Evolutionary conservation across 2,113 vertebrate species (phyloP).

Genomic region (Ceyx margarethae): DNA sequence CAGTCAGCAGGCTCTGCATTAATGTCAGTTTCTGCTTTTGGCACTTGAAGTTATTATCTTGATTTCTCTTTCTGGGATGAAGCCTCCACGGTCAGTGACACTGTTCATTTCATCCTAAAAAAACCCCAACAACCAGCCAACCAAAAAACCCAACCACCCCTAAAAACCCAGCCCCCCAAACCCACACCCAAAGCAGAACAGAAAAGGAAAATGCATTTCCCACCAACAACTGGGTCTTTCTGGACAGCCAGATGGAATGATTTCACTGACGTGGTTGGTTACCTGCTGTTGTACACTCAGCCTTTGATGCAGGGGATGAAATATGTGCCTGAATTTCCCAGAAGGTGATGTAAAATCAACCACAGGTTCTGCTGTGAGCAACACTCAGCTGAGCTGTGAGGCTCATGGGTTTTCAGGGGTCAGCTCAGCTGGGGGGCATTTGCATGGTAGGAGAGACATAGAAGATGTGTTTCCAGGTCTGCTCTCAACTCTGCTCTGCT

Average conservation of each 20-base stretch:
- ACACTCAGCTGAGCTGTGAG: not conserved
- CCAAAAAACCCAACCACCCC: not conserved
- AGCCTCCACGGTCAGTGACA: not conserved
- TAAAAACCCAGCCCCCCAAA: not conserved
- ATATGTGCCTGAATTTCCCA: not conserved
- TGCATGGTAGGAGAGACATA: not conserved
- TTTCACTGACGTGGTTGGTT: not conserved
- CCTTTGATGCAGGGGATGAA: not conserved
- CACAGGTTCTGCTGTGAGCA: not conserved
- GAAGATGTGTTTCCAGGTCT: not conserved
- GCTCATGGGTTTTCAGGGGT: not conserved
- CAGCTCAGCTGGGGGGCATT: not conserved
- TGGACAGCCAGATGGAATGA: not conserved
- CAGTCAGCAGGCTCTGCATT: accelerated
- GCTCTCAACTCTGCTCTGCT: not conserved
- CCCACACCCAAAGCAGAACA: not conserved
- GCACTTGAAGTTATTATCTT: not conserved
- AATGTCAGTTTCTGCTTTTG: not conserved
- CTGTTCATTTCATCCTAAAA: not conserved
- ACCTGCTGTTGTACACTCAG: not conserved
- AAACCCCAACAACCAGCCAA: not conserved
- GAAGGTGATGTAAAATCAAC: accelerated
- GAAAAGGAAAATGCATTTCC: not conserved
- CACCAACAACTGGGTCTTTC: not conserved
- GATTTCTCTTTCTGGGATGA: not conserved